phyloP scores from a whole-genome alignment of 2,113 vertebrate genomes.

The Xiphorhynchus elegans region DNA sequence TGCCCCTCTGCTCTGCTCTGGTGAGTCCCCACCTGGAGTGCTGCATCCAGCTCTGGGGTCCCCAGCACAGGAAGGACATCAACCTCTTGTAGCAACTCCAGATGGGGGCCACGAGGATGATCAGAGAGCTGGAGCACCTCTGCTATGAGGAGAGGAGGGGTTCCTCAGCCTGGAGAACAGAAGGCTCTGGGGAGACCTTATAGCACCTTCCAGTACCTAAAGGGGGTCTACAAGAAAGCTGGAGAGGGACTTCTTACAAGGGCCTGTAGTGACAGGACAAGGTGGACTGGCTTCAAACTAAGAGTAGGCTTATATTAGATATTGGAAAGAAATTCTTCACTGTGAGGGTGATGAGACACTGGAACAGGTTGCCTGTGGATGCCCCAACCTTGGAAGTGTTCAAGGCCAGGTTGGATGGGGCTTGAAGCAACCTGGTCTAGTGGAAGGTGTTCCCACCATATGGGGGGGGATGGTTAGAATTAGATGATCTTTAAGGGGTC shows the following conservation, averaged over 20 bases:
- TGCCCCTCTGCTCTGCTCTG: neutral
- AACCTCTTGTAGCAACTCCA: neutral
- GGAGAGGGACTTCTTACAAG: neutral
- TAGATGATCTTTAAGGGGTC: neutral
- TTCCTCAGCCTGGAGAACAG: neutral
- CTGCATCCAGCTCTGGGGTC: neutral
- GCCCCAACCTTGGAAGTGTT: neutral
- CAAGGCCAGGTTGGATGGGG: neutral
- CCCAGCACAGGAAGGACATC: neutral
- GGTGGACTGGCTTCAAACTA: neutral
- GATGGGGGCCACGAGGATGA: neutral
- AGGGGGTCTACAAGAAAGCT: neutral
- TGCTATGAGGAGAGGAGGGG: neutral
- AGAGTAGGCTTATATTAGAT: neutral
- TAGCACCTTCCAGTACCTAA: neutral
- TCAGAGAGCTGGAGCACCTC: neutral
- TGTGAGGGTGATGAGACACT: neutral
- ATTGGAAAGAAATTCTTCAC: neutral
- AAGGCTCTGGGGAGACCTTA: neutral
- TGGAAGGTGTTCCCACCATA: neutral
- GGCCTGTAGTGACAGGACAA: neutral
- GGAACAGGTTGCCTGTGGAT: neutral
- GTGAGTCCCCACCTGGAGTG: neutral
- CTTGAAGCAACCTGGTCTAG: neutral
- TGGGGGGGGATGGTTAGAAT: fast-evolving